Percentiles rank a stretch among this genome's conserved stretches.
These are phyloP conservation scores for Gryllus bimaculatus DNA, from an alignment of 1,140 invertebrate species.

Conservation along the genomic window DNA sequence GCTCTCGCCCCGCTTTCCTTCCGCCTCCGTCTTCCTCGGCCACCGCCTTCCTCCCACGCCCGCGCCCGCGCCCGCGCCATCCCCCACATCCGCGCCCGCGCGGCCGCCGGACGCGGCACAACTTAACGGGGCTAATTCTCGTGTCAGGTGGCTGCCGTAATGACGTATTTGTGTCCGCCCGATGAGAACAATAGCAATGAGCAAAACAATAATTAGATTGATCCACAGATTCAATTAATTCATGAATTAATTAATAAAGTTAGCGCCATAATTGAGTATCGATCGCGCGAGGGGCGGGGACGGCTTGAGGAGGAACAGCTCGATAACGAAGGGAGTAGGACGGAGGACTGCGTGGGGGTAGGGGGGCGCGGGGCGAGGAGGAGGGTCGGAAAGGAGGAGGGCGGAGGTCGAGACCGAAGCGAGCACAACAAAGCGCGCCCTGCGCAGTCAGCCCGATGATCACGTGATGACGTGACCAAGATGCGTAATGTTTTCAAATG, in stretches of 20 bases:
- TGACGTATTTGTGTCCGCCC: neutral
- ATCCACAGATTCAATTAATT: slow-evolving; percentile 5
- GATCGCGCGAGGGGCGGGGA: neutral
- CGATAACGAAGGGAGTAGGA: neutral
- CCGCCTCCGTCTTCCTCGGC: too few species aligned
- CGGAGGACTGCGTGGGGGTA: neutral
- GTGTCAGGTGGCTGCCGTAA: neutral
- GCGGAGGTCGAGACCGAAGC: neutral
- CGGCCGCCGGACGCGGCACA: too few species aligned
- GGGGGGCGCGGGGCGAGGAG: too few species aligned
- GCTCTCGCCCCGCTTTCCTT: too few species aligned
- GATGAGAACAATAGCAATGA: neutral
- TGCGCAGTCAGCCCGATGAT: too few species aligned
- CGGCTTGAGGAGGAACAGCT: neutral
- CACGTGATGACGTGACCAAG: neutral
- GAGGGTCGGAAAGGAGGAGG: too few species aligned
- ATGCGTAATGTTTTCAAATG: neutral
- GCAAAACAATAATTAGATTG: slow-evolving; percentile 5
- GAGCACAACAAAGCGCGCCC: neutral
- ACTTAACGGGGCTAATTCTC: neutral
- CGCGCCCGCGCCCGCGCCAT: too few species aligned
- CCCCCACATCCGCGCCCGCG: too few species aligned
- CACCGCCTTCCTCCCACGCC: too few species aligned
- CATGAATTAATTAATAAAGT: slow-evolving; percentile 6
- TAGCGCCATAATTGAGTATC: slow-evolving; percentile 1